Base-by-base conservation (phyloP, 2,113 vertebrate genomes). In the Tenebrosternarchus preto region DNA sequence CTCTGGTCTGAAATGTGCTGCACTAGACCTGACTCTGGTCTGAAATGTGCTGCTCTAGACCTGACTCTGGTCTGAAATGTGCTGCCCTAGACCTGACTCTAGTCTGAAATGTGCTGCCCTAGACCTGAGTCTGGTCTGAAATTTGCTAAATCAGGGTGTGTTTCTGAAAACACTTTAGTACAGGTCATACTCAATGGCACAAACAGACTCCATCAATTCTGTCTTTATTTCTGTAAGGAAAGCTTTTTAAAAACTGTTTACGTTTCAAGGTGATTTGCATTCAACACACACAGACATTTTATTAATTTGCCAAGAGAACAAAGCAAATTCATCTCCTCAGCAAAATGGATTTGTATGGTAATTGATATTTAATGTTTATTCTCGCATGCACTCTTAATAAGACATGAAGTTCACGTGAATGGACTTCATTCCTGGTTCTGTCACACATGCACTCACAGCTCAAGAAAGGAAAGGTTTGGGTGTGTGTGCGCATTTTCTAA, bases 271-370 rank as follows among this genome's bases (percentile, higher is more conserved):
- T 68, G 22, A 80, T 82, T 64, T 63, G 72, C 69, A 80, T 64
- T 83, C 29, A 5, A 8, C 24, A 15, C 25, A 5, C 7, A 12
- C 73, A 71, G 80, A 66, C 25, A 61, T 68, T 33, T 80, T 20
- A 73, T 69, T 20, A 27, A 80, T 80, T 82, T 82, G 73, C 60
- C 22, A 78, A 74, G 75, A 67, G 61, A 55, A 55, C 77, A 69
- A 22, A 74, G 64, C 24, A 64, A 78, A 77, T 12, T 25, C 63
- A 9, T 53, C 56, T 16, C 46, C 15, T 69, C 24, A 25, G 70
- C 0, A 57, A 74, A 77, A 78, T 0, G 36, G 31, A 69, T 64
- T 72, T 76, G 46, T 39, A 73, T 55, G 70, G 7, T 74, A 78
- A 33, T 36, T 50, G 11, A 56, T 20, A 20, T 69, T 55, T 63